These are phyloP conservation scores for Drosophila varians DNA, from an alignment of 1,140 invertebrate genomes.

Conservation along the genomic window DNA sequence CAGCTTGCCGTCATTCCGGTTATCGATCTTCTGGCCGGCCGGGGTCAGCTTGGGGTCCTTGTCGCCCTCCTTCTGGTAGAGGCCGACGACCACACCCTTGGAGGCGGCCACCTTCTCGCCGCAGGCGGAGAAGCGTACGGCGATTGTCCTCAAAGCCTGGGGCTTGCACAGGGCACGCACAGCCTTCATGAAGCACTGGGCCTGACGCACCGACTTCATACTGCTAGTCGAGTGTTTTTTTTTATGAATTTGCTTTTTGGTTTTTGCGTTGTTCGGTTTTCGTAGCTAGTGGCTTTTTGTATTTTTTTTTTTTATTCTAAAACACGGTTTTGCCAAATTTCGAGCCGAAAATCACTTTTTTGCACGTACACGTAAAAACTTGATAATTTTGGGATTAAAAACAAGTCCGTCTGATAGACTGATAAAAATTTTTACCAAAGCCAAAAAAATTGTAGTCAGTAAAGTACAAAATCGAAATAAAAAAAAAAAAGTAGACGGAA, in stretches of 20 bases:
- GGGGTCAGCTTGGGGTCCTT: constrained; percentile 69
- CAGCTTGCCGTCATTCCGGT: constrained; percentile 62
- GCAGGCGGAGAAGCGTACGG: constrained; percentile 13
- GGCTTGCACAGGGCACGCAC: constrained; percentile 3
- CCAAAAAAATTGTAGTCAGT: constrained; percentile 12
- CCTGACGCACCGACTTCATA: constrained; percentile 1
- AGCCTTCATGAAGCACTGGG: constrained; percentile 2
- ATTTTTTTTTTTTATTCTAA: not conserved
- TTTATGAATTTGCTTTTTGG: not conserved
- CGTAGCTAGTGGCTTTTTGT: not conserved
- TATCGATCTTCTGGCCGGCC: constrained; percentile 63
- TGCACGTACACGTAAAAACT: not conserved
- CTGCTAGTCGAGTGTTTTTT: not conserved
- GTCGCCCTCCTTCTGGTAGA: constrained; percentile 72
- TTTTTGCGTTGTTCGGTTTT: not conserved
- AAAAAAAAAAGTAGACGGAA: constrained; percentile 3
- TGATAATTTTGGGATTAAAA: constrained; percentile 11
- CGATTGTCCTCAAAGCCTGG: not conserved
- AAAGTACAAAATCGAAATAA: not conserved
- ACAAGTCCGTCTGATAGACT: constrained; percentile 18
- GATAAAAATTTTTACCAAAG: constrained; percentile 4
- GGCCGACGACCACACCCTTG: constrained; percentile 70
- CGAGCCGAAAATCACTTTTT: not conserved
- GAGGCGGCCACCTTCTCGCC: not conserved
- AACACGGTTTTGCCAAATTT: not conserved